Evolutionary conservation across 2,797 vertebrate species (phyloP).

Genomic region (Cercopithecus petaurista): DNA sequence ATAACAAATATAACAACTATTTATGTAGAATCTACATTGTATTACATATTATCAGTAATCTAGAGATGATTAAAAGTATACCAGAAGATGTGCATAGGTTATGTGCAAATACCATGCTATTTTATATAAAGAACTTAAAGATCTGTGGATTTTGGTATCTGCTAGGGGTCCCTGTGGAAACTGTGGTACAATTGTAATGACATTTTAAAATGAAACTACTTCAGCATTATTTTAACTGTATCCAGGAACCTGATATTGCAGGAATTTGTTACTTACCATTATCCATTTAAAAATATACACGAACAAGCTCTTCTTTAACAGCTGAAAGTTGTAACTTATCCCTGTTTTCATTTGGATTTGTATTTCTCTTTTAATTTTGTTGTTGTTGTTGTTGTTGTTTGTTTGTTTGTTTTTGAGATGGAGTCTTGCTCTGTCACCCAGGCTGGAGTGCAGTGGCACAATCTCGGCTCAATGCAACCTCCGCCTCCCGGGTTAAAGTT

Average conservation of each 20-base stretch:
- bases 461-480: neutral
- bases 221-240: neutral
- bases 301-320: conserved; percentile 1
- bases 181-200: neutral
- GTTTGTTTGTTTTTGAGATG: neutral
- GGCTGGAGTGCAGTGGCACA: neutral
- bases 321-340: neutral
- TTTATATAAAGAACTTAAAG: neutral
- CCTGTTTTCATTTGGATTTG: neutral
- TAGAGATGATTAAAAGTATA: neutral
- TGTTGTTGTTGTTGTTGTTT: neutral
- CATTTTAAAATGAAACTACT: conserved; percentile 10
- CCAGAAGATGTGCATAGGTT: neutral
- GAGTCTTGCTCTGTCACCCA: neutral
- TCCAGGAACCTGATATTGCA: neutral
- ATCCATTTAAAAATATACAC: neutral
- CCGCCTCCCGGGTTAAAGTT: accelerated
- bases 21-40: neutral
- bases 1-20: neutral
- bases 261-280: neutral
- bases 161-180: neutral
- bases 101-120: neutral
- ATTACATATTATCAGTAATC: neutral
- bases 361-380: neutral
- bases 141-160: neutral